phyloP scores from a whole-genome alignment of 2,888 invertebrate genomes.

The Agrochola lychnidis region DNA sequence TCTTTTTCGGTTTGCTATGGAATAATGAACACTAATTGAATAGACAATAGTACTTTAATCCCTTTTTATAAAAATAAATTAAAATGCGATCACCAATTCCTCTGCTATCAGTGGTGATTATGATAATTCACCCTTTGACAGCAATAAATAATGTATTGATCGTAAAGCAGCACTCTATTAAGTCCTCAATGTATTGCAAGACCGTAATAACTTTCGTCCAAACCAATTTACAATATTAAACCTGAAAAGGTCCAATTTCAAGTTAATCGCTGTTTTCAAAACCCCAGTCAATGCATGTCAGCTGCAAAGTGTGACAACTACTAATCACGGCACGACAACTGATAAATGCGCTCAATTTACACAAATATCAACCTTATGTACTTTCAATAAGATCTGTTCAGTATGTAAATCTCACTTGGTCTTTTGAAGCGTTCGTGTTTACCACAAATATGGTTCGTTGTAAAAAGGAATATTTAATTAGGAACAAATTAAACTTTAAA shows the following conservation, averaged over 20 bases:
- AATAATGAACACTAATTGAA: background rate
- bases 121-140: background rate
- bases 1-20: background rate
- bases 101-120: background rate
- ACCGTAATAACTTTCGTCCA: conserved; percentile 9
- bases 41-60: background rate
- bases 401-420: conserved; percentile 3
- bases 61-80: background rate
- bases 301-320: conserved; percentile 75
- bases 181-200: conserved; percentile 21
- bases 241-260: conserved; percentile 48
- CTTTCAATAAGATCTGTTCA: conserved; percentile 2
- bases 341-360: background rate
- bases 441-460: conserved; percentile 63
- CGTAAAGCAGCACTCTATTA: background rate
- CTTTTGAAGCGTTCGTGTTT: conserved; percentile 59
- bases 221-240: conserved; percentile 15
- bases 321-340: conserved; percentile 68
- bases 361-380: conserved; percentile 29
- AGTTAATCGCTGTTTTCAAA: conserved; percentile 51
- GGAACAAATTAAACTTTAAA: conserved; percentile 68
- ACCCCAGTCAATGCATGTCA: conserved; percentile 67
- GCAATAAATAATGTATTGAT: background rate
- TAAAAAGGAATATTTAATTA: conserved; percentile 71
- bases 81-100: background rate